Evolutionary conservation across 2,888 invertebrate genomes (phyloP), one percentile per base, ranked within the genome.

Genomic region (Troglohyphantes excavatus): DNA sequence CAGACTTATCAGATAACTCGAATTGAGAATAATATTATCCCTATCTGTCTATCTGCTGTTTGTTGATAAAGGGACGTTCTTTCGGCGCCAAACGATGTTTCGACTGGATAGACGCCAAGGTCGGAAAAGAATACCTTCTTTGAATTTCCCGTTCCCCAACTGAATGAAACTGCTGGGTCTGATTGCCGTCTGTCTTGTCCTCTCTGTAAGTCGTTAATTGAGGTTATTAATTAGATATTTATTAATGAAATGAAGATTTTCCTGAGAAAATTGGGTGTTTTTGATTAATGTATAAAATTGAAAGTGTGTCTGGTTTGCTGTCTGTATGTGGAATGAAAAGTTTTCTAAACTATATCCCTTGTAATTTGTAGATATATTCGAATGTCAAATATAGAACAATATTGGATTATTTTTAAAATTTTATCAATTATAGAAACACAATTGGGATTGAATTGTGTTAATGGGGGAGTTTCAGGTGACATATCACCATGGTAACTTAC

Each of bases 181-280:
- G 29, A 53, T 46, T 29, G 19, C 27, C 53, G 21, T 29, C 53
- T 81, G 46, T 21, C 29, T 81, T 13, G 39, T 59, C 81, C 53
- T 81, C 27, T 46, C 21, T 17, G 81, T 81, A 68, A 81, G 81
- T 81, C 21, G n/a, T n/a, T n/a, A n/a, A n/a, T n/a, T n/a, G n/a
- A n/a, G n/a, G n/a, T n/a, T n/a, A n/a, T n/a, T n/a, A n/a, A n/a
- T n/a, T n/a, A n/a, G n/a, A n/a, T 19, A 0, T 0, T 46, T 7
- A 2, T 19, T 27, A 2, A 11, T 7, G 2, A 2, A n/a, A 19
- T 19, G 2, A 43, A 19, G 13, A 9, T 26, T 9, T 46, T n/a
- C 26, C 0, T 11, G 39, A 1, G 13, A 19, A 2, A 19, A 43
- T 9, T 2, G 13, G 2, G 17, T 26, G 2, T 27, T 26, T 13